Base-by-base conservation (phyloP, 2,113 vertebrate genomes). In the Hirundichthys speculiger region DNA sequence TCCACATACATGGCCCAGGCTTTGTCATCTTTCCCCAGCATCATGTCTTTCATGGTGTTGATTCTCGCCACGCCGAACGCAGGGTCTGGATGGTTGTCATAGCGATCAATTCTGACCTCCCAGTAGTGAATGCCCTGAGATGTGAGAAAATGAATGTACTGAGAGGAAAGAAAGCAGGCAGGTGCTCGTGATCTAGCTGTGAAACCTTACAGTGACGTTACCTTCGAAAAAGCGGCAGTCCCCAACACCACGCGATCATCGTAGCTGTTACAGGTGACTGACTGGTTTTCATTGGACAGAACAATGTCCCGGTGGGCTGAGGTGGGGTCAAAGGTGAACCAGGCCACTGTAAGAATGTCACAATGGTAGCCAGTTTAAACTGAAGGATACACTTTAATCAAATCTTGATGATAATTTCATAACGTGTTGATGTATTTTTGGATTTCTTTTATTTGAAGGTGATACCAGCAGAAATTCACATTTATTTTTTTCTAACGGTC, bases 1-100 rank as follows among this genome's bases (percentile, higher is more conserved):
- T 99, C 98, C 87, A 99, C 97, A 0, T 99, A 99, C 98, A 99
- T 99, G 82, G 98, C 98, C 98, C 98, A 99, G 0, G 96, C 97
- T 74, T 96, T 99, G 86, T 99, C 96, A 0, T 99, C 98, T 77
- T 99, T 99, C 51, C 98, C 98, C 48, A 99, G 87, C 98, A 99
- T 99, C 93, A 96, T 95, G 88, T 99, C 98, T 67, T 96, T 98
- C 82, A 93, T 90, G 0, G 96, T 95, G 0, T 96, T 96, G 77
- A 97, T 96, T 82, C 98, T 90, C 18, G 98, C 98, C 60, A 99
- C 92, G 2, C 97, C 98, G 0, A 99, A 99, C 13, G 98, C 97
- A 0, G 97, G 98, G 77, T 98, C 98, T 0, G 98, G 98, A 63
- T 99, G 98, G 94, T 96, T 99, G 90, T 99, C 97, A 0, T 99